Base-by-base conservation (phyloP, 2,797 vertebrate species). In the Gallirallus australis region DNA sequence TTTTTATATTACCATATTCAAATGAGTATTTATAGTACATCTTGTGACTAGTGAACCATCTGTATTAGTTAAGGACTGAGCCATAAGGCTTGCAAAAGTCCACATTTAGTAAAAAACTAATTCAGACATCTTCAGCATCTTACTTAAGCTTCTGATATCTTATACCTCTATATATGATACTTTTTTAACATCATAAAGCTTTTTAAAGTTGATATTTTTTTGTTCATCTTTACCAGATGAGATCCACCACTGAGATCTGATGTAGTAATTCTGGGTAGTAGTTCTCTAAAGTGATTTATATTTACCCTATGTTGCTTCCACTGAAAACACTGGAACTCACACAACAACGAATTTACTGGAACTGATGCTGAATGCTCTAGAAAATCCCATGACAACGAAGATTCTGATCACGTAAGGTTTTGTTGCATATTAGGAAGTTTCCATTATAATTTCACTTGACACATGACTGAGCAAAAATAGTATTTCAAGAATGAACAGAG, bases 151-250 rank as follows among this genome's bases (percentile, higher is more conserved):
- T 56, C 8, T 80, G 16, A 53, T 57, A 75, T 70, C 8, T 63
- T 42, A 30, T 0, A 33, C 2, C 7, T 63, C 24, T 68, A 66
- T 69, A 9, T 31, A 47, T 0, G 0, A 31, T 52, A 17, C 30
- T 65, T 77, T 88, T 52, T 80, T 21, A 61, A 15, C 14, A 50
- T 30, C 3, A 4, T 2, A 1, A 6, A 53, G n/a, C 8, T 66
- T 69, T 19, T 86, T 59, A 47, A 35, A 2, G 1, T 31, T 1
- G 2, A 8, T 42, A 56, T 8, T 5, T 57, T 45, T 76, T 63
- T 72, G 11, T 35, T 69, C 15, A 20, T 56, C 7, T 72, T 79
- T 66, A 54, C 9, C 3, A 20, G 28, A n/a, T 59, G 15, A 78
- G 23, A 76, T 31, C 6, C 6, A 64, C 1, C 1, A 21, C 20